These are phyloP conservation scores for Capricornis sumatraensis DNA, from an alignment of 2,113 vertebrate species.

Conservation along the genomic window DNA sequence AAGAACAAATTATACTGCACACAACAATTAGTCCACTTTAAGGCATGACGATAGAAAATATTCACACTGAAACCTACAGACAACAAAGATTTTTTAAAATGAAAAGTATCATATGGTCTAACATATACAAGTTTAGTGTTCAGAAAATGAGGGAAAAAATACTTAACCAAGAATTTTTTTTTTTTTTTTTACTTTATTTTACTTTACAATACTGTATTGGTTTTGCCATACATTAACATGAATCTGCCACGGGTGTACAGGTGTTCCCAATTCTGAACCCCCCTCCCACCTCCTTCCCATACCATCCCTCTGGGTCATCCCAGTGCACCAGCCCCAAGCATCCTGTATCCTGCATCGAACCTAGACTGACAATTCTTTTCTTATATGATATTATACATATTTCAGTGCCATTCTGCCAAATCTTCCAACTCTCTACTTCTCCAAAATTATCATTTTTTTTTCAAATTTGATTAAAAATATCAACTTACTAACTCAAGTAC, in stretches of 20 bases:
- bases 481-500: neutral
- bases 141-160: neutral
- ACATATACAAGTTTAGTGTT: neutral
- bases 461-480: neutral
- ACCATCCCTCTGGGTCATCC: too few species aligned
- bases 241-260: accelerated
- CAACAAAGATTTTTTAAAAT: neutral
- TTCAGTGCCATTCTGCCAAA: too few species aligned
- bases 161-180: neutral
- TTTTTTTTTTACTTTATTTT: too few species aligned
- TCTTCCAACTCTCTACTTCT: too few species aligned
- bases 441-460: neutral
- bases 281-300: too few species aligned
- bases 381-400: too few species aligned
- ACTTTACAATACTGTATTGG: too few species aligned
- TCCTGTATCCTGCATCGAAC: too few species aligned
- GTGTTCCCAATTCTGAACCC: too few species aligned
- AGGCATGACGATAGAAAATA: neutral
- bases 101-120: neutral
- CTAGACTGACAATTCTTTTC: too few species aligned
- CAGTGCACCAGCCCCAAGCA: too few species aligned
- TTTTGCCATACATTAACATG: too few species aligned
- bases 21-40: neutral
- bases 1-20: neutral
- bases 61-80: neutral